Conservation (phyloP, 2,888 invertebrate species). For the Lycaena phlaeas region DNA sequence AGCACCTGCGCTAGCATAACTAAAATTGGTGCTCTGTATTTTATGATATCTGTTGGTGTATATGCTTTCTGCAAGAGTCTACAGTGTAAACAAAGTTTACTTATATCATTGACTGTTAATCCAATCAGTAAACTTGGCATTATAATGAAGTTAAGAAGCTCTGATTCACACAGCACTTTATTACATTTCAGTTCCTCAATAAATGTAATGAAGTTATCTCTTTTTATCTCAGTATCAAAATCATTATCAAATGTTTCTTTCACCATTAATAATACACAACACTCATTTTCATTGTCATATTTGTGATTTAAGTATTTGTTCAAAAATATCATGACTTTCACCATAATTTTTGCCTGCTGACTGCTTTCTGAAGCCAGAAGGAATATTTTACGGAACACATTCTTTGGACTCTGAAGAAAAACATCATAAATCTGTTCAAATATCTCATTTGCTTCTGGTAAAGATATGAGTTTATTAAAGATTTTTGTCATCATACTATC, state of each 20-base stretch:
- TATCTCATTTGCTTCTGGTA: constrained; percentile 34
- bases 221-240: constrained; percentile 32
- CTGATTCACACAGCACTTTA: constrained; percentile 34
- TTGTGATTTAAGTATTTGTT: constrained; percentile 41
- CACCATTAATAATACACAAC: constrained; percentile 36
- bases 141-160: constrained; percentile 43
- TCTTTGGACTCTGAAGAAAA: constrained; percentile 49
- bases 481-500: constrained; percentile 34
- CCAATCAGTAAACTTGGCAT: constrained; percentile 53
- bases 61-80: constrained; percentile 36
- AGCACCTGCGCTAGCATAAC: constrained; percentile 55
- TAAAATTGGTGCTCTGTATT: constrained; percentile 50
- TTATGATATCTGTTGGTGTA: constrained; percentile 33
- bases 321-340: constrained; percentile 39
- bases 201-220: constrained; percentile 41
- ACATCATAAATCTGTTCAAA: constrained; percentile 37
- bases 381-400: constrained; percentile 44
- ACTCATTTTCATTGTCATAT: constrained; percentile 44
- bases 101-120: constrained; percentile 33
- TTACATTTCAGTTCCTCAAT: constrained; percentile 35
- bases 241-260: constrained; percentile 30
- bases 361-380: constrained; percentile 39
- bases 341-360: constrained; percentile 45
- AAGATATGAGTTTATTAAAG: constrained; percentile 49
- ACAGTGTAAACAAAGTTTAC: constrained; percentile 34